Percentiles rank a stretch among this genome's conserved stretches.
Evolutionary conservation across 1,140 invertebrate species (phyloP).

Genomic region (Micrasema minimum): DNA sequence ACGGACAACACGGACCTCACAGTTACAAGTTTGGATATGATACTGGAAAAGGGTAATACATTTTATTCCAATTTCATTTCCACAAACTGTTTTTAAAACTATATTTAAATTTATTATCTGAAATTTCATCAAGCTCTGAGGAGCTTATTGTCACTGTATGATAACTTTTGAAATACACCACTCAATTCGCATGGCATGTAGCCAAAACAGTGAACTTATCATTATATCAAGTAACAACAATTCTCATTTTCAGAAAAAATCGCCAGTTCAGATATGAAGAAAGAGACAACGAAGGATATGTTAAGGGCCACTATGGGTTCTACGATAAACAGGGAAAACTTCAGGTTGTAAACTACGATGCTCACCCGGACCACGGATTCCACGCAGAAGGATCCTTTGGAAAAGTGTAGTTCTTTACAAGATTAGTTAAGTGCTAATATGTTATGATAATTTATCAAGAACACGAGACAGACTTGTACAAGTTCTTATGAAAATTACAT

Average conservation of each 20-base stretch:
- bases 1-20: constrained; percentile 82
- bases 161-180: too few relatives aligned
- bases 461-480: too few relatives aligned
- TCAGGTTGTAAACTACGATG: constrained; percentile 80
- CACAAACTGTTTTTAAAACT: too few relatives aligned
- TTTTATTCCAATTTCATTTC: background rate
- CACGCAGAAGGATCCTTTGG: constrained; percentile 65
- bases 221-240: too few relatives aligned
- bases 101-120: too few relatives aligned
- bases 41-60: constrained; percentile 82
- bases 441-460: too few relatives aligned
- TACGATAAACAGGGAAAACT: constrained; percentile 83
- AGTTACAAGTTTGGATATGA: constrained; percentile 90
- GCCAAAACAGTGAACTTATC: too few relatives aligned
- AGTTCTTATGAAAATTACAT: too few relatives aligned
- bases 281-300: constrained; percentile 77
- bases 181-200: too few relatives aligned
- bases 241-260: constrained; percentile 72
- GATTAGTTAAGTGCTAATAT: too few relatives aligned
- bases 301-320: constrained; percentile 86
- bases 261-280: constrained; percentile 87
- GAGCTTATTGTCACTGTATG: too few relatives aligned
- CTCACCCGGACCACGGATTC: constrained; percentile 78
- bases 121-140: too few relatives aligned
- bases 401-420: constrained; percentile 32